phyloP scores from a whole-genome alignment of 2,797 vertebrate genomes.

The Ambastaia sidthimunki region DNA sequence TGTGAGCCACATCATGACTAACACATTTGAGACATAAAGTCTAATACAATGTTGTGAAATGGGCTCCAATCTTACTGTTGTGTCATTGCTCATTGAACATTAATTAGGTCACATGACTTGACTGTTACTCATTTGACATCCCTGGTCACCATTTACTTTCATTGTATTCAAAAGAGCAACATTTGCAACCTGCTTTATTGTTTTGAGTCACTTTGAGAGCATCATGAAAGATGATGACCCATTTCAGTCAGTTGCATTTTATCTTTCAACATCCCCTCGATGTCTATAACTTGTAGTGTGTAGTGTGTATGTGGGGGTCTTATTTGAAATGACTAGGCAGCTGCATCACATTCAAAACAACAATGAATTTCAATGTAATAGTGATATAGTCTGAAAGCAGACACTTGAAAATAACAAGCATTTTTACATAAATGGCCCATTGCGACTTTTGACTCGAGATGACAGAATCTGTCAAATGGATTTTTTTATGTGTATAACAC shows the following conservation, averaged over 20 bases:
- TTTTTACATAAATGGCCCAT: no score
- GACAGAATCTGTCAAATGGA: no score
- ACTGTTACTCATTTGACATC: background rate
- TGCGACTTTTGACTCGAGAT: no score
- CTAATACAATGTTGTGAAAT: background rate
- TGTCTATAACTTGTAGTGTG: background rate
- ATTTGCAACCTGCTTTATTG: background rate
- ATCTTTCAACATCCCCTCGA: background rate
- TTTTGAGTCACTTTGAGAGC: background rate
- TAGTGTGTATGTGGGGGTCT: background rate
- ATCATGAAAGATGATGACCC: slow-evolving; percentile 7
- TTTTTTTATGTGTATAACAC: background rate
- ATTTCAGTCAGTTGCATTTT: background rate
- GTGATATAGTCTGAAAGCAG: background rate
- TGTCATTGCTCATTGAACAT: background rate
- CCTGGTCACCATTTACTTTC: background rate
- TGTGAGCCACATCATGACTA: background rate
- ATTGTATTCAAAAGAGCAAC: background rate
- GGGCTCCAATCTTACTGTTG: background rate
- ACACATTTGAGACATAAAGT: background rate
- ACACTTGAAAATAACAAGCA: no score
- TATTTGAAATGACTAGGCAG: background rate
- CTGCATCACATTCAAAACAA: background rate
- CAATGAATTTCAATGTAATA: background rate
- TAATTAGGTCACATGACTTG: background rate